Percentiles rank a stretch among this genome's conserved stretches.
These are phyloP conservation scores for Chloebia gouldiae DNA, from an alignment of 2,113 vertebrate genomes.

Conservation along the genomic window DNA sequence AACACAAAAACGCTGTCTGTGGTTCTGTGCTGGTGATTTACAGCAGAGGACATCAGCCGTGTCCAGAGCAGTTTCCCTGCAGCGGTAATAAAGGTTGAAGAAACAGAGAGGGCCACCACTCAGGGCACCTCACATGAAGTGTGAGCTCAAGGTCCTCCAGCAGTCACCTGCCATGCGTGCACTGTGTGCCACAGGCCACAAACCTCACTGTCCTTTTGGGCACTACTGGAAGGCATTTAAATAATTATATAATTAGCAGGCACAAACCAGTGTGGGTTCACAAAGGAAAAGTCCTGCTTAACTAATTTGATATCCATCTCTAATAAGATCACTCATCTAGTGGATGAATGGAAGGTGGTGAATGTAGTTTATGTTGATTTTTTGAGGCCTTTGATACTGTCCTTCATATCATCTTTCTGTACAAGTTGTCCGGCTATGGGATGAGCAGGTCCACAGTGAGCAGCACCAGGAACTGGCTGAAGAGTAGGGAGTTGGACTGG, in stretches of 20 bases:
- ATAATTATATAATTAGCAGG: neutral
- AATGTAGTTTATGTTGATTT: neutral
- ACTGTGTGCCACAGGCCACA: accelerated
- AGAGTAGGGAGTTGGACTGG: neutral
- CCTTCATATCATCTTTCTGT: neutral
- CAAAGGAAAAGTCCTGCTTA: neutral
- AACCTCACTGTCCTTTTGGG: neutral
- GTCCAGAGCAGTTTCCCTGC: neutral
- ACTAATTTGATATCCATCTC: neutral
- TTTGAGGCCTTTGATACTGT: neutral
- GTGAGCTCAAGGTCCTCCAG: neutral
- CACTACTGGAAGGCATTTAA: neutral
- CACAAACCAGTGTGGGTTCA: neutral
- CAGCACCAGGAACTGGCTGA: neutral
- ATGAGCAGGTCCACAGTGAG: neutral
- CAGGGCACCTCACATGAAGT: neutral
- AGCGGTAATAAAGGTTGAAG: neutral
- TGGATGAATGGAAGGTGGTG: neutral
- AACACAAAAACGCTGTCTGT: neutral
- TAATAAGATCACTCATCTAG: neutral
- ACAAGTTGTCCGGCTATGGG: neutral
- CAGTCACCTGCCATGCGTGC: neutral
- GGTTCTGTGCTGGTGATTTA: neutral
- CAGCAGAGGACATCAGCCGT: neutral
- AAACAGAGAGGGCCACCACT: neutral